Evolutionary conservation across 2,113 vertebrate genomes (phyloP), one percentile per base, ranked within the genome.

Genomic region (Prionailurus bengalensis): DNA sequence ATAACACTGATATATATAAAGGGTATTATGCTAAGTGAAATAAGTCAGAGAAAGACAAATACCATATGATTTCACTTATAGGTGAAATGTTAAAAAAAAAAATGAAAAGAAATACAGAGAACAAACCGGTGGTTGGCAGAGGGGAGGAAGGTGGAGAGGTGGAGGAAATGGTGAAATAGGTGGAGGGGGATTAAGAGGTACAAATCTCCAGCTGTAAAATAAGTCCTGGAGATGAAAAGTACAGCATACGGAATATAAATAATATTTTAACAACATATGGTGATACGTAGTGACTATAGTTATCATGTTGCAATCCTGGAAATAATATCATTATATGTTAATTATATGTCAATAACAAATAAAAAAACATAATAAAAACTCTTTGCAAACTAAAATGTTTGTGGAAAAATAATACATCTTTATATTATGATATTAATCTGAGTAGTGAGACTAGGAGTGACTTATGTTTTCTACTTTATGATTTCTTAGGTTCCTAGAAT

Each of bases 351-450:
- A 15, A 27, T 3, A 8, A 27, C 15, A 53, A 53, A 53, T 53
- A 53, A 16, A 45, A 73, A n/a, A 45, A 74, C 25, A 74, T 74
- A 74, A 74, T 68, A 68, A 74, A n/a, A 74, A 15, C 42, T 29
- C 73, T 74, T 74, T 74, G 39, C 25, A 83, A 15, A 5, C 84
- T 91, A 70, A 58, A 78, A 83, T 53, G 68, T 74, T 84, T 89
- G 4, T 79, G 87, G 82, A 93, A 88, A 93, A 93, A 87, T 83
- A 93, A 95, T 63, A 80, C 55, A 68, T 53, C 10, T 74, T 80
- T 42, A 76, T 76, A 19, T 53, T 78, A 53, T 33, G 42, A 7
- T 78, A 83, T 81, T 96, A 85, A 95, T 68, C 78, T 83, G 31
- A 70, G 13, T 27, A 31, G 3, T 65, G 42, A 25, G 9, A 83